phyloP scores from a whole-genome alignment of 2,797 vertebrate genomes.

The Coregonus ussuriensis region DNA sequence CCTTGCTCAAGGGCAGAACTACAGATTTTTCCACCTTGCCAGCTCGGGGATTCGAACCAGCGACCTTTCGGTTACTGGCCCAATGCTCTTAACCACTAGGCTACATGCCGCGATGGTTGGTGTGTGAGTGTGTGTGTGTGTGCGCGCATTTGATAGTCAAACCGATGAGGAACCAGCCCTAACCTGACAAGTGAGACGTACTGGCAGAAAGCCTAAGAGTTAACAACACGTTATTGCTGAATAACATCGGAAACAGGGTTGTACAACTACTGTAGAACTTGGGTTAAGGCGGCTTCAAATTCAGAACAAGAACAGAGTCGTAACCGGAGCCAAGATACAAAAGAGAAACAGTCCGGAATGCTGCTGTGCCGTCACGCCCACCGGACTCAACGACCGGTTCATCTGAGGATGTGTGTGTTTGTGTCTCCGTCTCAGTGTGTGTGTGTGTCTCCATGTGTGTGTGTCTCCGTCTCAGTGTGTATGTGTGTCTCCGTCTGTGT shows the following conservation, averaged over 20 bases:
- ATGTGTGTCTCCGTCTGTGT: neutral
- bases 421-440: neutral
- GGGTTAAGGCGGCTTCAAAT: slow-evolving; percentile 39
- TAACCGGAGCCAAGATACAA: slow-evolving; percentile 46
- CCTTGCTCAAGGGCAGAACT: too few relatives aligned
- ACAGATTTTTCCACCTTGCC: too few relatives aligned
- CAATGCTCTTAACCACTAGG: too few relatives aligned
- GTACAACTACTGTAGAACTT: slow-evolving; percentile 32
- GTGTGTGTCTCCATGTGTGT: neutral
- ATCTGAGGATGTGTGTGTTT: slow-evolving; percentile 38
- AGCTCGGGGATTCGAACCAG: too few relatives aligned
- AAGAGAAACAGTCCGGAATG: slow-evolving; percentile 47
- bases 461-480: neutral
- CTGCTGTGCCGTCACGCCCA: slow-evolving; percentile 45
- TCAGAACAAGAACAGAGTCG: slow-evolving; percentile 39
- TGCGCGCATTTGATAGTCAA: neutral
- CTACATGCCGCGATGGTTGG: neutral
- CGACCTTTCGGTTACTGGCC: too few relatives aligned
- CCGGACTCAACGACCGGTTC: slow-evolving; percentile 58
- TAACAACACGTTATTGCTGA: neutral
- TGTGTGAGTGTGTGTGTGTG: neutral
- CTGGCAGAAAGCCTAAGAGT: neutral
- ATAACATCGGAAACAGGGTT: slow-evolving; percentile 11
- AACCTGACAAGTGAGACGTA: neutral
- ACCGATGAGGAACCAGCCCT: neutral